These are phyloP conservation scores for Elephantulus edwardii DNA, from an alignment of 2,113 vertebrate species.

Conservation along the genomic window DNA sequence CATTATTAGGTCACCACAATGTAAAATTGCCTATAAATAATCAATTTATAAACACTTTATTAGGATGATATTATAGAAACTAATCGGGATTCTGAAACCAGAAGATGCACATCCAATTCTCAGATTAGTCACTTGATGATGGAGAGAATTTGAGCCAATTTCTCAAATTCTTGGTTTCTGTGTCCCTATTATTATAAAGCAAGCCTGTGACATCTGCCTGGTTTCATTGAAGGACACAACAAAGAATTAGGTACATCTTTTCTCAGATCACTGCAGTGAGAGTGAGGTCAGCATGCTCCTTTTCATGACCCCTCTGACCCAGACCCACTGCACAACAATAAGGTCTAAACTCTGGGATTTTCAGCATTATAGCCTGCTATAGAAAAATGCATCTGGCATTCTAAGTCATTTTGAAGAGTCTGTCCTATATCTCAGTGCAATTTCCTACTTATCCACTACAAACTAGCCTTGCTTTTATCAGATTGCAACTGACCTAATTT, in stretches of 20 bases:
- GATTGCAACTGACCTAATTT: constrained; percentile 71
- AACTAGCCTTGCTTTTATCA: constrained; percentile 55
- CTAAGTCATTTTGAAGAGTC: constrained; percentile 34
- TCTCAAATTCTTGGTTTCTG: not conserved
- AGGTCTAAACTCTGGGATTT: not conserved
- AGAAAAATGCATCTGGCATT: constrained; percentile 4
- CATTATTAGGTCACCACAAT: too few species aligned
- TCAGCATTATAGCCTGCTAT: not conserved
- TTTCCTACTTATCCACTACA: constrained; percentile 60
- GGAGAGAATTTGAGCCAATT: not conserved
- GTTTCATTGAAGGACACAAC: not conserved
- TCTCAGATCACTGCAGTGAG: not conserved
- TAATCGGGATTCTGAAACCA: not conserved
- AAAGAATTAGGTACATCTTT: constrained; percentile 18
- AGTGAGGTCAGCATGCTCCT: not conserved
- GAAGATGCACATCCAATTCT: not conserved
- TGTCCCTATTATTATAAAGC: not conserved
- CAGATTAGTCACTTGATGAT: not conserved
- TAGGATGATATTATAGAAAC: not conserved
- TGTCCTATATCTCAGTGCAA: constrained; percentile 34
- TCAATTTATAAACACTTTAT: not conserved
- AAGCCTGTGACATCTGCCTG: not conserved
- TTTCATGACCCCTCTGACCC: not conserved
- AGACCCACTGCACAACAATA: not conserved
- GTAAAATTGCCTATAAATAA: not conserved